phyloP scores from a whole-genome alignment of 2,888 invertebrate genomes.

The Oasisia sp. region DNA sequence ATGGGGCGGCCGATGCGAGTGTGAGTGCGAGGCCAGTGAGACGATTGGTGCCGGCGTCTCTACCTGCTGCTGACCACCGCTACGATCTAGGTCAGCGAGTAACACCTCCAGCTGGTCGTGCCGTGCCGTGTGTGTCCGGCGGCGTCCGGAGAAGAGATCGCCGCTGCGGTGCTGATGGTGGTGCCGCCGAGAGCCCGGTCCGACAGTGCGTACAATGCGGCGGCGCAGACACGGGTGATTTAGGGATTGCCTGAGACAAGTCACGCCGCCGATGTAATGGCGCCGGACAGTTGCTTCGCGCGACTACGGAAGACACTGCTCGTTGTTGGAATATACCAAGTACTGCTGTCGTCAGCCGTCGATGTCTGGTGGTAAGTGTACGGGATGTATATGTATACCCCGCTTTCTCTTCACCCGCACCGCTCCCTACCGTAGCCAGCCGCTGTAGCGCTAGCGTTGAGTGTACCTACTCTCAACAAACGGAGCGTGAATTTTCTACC shows the following conservation, averaged over 20 bases:
- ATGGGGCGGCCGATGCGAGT: background rate
- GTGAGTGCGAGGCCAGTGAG: background rate
- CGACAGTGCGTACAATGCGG: background rate
- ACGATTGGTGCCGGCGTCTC: background rate
- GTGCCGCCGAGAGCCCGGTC: background rate
- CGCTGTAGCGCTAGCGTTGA: background rate
- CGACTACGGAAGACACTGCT: background rate
- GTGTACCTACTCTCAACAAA: background rate
- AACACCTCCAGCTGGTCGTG: background rate
- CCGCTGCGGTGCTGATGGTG: background rate
- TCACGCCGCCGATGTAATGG: background rate
- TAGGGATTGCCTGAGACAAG: background rate
- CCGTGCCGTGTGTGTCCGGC: no score
- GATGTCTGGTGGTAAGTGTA: background rate
- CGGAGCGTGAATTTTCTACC: background rate
- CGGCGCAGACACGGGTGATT: background rate
- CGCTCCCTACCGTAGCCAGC: background rate
- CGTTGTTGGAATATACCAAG: background rate
- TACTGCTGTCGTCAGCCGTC: background rate
- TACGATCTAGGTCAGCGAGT: constrained; percentile 1
- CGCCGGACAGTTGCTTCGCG: background rate
- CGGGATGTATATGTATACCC: background rate
- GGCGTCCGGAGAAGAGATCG: background rate
- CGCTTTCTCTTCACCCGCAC: background rate
- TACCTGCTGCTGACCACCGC: background rate